These are phyloP conservation scores for Triplophysa rosa DNA, from an alignment of 2,113 vertebrate species.

Conservation along the genomic window DNA sequence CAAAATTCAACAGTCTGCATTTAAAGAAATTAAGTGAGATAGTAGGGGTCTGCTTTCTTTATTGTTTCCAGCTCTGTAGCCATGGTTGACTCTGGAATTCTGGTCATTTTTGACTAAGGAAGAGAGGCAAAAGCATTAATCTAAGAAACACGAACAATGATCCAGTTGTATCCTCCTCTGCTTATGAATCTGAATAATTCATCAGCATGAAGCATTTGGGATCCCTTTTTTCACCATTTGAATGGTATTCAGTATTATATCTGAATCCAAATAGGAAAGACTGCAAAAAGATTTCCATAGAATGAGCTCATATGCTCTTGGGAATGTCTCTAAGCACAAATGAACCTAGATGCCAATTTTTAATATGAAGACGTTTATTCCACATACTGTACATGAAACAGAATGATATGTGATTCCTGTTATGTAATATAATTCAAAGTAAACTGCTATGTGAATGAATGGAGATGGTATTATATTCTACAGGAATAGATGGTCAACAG, in stretches of 20 bases:
- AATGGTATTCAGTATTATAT: not conserved
- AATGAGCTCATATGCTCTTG: conserved; percentile 15
- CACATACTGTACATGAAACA: not conserved
- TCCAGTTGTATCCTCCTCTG: not conserved
- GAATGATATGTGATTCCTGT: not conserved
- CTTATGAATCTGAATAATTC: conserved; percentile 11
- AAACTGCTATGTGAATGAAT: not conserved
- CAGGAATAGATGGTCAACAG: not conserved
- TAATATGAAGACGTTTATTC: not conserved
- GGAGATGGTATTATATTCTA: not conserved
- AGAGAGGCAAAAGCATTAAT: not conserved
- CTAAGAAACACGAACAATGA: not conserved
- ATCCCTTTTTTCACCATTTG: conserved; percentile 1
- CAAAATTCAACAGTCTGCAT: no score
- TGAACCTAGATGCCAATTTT: not conserved
- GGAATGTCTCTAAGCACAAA: not conserved
- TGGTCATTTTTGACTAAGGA: not conserved
- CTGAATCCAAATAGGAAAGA: conserved; percentile 30
- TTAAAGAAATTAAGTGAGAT: no score
- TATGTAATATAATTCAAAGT: not conserved
- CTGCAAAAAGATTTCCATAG: not conserved
- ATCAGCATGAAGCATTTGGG: not conserved
- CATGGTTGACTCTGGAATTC: not conserved
- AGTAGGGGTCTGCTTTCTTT: no score
- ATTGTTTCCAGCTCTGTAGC: not conserved